Conservation (phyloP, 92 coral and sea anemone genomes). For the Zoanthus solanderi region DNA sequence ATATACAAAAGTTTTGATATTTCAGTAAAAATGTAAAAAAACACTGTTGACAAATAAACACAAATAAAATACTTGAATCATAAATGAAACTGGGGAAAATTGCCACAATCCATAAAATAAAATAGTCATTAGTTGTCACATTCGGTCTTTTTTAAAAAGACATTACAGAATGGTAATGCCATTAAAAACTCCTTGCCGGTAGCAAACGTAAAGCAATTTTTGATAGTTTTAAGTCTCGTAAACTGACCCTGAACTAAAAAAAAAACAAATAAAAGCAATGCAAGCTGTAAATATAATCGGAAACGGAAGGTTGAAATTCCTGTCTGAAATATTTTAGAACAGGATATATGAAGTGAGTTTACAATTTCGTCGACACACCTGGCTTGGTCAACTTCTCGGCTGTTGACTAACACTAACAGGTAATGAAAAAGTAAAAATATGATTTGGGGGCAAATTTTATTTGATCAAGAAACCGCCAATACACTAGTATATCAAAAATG, state of each 20-base stretch:
- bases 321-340: not conserved
- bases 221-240: not conserved
- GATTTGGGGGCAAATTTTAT: not conserved
- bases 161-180: not conserved
- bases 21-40: not conserved
- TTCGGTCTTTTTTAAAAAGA: not conserved
- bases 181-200: slow-evolving; percentile 16
- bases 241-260: not conserved
- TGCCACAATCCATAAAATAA: not conserved
- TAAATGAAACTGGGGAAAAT: not conserved
- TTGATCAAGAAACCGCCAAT: slow-evolving; percentile 7
- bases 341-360: slow-evolving; percentile 28
- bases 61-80: not conserved
- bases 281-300: slow-evolving; percentile 20
- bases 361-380: slow-evolving; percentile 39
- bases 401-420: not conserved
- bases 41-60: slow-evolving; percentile 7
- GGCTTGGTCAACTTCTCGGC: not conserved
- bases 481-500: not conserved
- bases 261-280: not conserved
- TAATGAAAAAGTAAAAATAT: not conserved
- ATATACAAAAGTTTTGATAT: not conserved
- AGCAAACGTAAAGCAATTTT: not conserved
- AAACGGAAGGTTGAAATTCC: not conserved
- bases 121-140: slow-evolving; percentile 6